Conservation (phyloP, 2,113 vertebrate genomes). For the Microtus oregoni region DNA sequence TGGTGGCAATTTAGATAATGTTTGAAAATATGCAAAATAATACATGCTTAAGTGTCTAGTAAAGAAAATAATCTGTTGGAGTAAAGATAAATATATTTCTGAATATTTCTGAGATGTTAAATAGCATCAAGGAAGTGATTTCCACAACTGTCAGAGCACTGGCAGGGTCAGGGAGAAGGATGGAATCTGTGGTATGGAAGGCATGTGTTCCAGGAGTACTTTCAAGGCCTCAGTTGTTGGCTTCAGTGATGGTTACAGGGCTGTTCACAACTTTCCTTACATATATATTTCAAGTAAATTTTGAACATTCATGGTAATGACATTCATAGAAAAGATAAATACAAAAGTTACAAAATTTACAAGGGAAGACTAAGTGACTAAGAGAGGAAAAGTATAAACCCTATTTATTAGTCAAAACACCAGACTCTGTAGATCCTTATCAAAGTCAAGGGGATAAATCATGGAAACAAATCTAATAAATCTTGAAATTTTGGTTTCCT, state of each 20-base stretch:
- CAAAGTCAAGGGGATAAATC: constrained; percentile 24
- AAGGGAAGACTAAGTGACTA: not conserved
- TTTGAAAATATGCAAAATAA: constrained; percentile 43
- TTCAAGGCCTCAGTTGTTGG: not conserved
- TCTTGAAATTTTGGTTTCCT: not conserved
- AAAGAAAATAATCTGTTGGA: not conserved
- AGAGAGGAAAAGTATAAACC: constrained; percentile 1
- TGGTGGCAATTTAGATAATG: not conserved
- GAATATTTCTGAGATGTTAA: not conserved
- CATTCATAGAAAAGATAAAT: not conserved
- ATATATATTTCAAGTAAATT: not conserved
- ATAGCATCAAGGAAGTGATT: not conserved
- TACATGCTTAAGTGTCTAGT: not conserved
- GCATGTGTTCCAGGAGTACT: not conserved
- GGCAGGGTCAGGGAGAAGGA: not conserved
- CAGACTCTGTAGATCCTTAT: not conserved
- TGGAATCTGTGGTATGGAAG: not conserved
- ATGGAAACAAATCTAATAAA: not conserved
- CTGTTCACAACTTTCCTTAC: constrained; percentile 6
- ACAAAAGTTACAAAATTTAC: constrained; percentile 22
- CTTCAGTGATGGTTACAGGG: not conserved
- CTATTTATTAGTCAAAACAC: not conserved
- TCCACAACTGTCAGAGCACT: not conserved
- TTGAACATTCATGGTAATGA: not conserved
- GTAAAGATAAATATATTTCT: not conserved